A percentile compares a stretch with the other conserved stretches of the same genome.
phyloP scores from a whole-genome alignment of 92 coral and sea anemone genomes.

The Porites evermanni region DNA sequence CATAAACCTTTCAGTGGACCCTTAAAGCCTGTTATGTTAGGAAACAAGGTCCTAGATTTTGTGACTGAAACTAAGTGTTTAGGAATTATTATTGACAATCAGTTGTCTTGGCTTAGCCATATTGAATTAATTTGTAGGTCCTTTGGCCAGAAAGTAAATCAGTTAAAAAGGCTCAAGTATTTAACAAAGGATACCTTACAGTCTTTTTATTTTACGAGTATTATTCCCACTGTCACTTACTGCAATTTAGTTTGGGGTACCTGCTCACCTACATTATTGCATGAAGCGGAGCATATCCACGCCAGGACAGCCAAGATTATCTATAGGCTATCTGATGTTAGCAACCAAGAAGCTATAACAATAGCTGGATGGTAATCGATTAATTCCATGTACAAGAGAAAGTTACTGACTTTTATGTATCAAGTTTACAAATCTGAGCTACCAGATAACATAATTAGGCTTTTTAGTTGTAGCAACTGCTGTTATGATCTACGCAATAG shows the following conservation, averaged over 20 bases:
- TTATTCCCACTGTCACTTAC: slow-evolving; percentile 47
- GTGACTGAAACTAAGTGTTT: slow-evolving; percentile 37
- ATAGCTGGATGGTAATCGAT: no score
- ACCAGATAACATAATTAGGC: no score
- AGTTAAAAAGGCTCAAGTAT: slow-evolving; percentile 36
- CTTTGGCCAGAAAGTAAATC: slow-evolving; percentile 46
- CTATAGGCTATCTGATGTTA: no score
- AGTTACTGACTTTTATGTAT: no score
- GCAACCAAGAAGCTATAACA: no score
- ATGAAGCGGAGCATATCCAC: no score
- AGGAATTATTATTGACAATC: slow-evolving; percentile 41
- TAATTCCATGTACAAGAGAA: no score
- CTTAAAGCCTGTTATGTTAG: slow-evolving; percentile 44
- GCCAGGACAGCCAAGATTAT: no score
- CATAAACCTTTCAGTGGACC: slow-evolving; percentile 48
- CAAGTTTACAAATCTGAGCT: no score
- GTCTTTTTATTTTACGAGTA: slow-evolving; percentile 35
- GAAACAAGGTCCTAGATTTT: slow-evolving; percentile 32
- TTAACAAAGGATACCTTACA: slow-evolving; percentile 28
- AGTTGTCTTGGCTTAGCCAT: slow-evolving; percentile 20
- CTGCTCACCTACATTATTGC: slow-evolving; percentile 22
- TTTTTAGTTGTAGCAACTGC: no score
- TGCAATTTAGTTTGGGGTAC: slow-evolving; percentile 60
- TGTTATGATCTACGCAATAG: no score
- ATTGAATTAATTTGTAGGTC: no score